Percentiles rank a stretch among this genome's conserved stretches.
phyloP scores from a whole-genome alignment of 2,113 vertebrate genomes.

The Tupaia chinensis region DNA sequence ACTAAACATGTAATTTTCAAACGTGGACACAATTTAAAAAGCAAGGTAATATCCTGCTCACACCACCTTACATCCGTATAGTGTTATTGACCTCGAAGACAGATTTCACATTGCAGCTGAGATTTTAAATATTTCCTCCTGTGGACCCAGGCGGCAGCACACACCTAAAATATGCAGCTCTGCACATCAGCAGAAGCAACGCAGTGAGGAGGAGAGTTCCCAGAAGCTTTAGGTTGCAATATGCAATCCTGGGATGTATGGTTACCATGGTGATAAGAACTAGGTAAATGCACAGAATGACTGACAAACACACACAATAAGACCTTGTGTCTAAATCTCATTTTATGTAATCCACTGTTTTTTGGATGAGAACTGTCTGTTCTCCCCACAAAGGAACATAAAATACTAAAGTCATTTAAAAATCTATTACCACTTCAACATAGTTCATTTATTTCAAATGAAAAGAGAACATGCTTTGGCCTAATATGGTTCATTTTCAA shows the following conservation, averaged over 20 bases:
- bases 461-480: not conserved
- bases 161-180: not conserved
- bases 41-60: not conserved
- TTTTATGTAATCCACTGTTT: not conserved
- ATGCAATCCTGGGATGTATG: not conserved
- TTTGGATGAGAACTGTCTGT: not conserved
- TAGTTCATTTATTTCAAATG: constrained; percentile 2
- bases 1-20: not conserved
- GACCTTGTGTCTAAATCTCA: not conserved
- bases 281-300: not conserved
- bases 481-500: not conserved
- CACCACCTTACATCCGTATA: not conserved
- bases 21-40: not conserved
- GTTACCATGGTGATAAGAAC: constrained; percentile 24
- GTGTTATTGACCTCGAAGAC: not conserved
- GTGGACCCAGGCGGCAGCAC: not conserved
- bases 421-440: not conserved
- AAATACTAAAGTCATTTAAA: not conserved
- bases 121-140: not conserved
- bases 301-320: not conserved
- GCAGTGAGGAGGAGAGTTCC: not conserved
- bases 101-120: not conserved
- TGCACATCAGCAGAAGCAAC: not conserved
- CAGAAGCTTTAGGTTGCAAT: not conserved
- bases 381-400: not conserved